phyloP scores from a whole-genome alignment of 2,113 vertebrate species.

The Sakesphorus luctuosus region DNA sequence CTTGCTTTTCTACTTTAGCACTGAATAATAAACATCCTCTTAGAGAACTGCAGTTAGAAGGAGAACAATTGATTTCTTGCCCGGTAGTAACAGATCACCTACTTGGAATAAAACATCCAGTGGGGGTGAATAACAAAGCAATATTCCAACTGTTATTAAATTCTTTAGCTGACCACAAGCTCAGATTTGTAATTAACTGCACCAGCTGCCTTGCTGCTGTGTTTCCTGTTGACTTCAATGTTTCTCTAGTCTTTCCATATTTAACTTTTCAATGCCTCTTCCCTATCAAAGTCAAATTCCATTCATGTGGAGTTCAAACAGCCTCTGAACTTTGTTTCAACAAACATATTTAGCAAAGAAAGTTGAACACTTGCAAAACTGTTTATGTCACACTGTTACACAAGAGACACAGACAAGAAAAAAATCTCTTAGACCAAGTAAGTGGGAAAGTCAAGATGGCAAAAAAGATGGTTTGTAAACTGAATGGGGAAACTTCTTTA shows the following conservation, averaged over 20 bases:
- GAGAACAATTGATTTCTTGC: not conserved
- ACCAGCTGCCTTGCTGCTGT: not conserved
- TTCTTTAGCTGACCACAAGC: not conserved
- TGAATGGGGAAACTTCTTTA: not conserved
- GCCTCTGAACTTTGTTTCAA: constrained; percentile 11
- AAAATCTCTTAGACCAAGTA: not conserved
- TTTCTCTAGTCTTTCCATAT: not conserved
- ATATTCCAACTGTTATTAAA: not conserved
- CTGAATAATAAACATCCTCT: not conserved
- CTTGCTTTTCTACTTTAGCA: not conserved
- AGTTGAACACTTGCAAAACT: not conserved
- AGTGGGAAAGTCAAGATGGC: not conserved
- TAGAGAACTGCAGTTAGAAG: not conserved
- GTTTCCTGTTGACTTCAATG: not conserved
- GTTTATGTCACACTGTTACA: not conserved
- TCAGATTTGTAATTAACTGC: not conserved
- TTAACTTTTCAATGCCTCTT: not conserved
- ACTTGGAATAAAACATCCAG: not conserved
- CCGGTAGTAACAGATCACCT: not conserved
- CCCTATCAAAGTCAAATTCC: not conserved
- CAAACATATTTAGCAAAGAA: not conserved
- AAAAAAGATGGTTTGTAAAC: not conserved
- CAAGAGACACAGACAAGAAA: not conserved
- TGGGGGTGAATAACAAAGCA: not conserved
- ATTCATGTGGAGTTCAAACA: not conserved